Percentiles rank a stretch among this genome's conserved stretches.
Conservation (phyloP, 2,888 invertebrate species). For the Pyrocoelia pectoralis region DNA sequence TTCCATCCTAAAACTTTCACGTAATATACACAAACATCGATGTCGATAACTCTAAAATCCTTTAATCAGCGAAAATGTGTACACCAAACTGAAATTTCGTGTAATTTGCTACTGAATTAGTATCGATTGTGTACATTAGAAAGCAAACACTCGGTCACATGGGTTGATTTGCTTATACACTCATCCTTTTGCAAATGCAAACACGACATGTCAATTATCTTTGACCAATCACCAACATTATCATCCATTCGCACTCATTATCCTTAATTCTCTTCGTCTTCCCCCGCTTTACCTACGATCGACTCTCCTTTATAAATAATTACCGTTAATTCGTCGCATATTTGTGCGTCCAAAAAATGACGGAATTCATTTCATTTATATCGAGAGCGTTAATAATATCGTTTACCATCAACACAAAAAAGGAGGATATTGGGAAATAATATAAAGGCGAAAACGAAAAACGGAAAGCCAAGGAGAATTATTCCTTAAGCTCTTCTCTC, state of each 20-base stretch:
- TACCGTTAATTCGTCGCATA: conserved; percentile 32
- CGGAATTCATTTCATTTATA: background rate
- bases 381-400: conserved; percentile 13
- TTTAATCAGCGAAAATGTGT: conserved; percentile 33
- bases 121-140: conserved; percentile 53
- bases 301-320: conserved; percentile 28
- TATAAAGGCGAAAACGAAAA: conserved; percentile 26
- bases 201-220: conserved; percentile 56
- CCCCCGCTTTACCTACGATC: background rate
- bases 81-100: conserved; percentile 28
- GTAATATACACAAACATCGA: conserved; percentile 12
- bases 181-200: conserved; percentile 56
- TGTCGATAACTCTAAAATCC: conserved; percentile 29
- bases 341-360: conserved; percentile 16
- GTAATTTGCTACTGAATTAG: conserved; percentile 51
- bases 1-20: background rate
- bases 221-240: conserved; percentile 23
- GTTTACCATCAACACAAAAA: conserved; percentile 23
- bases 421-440: conserved; percentile 30
- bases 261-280: conserved; percentile 10
- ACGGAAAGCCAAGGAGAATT: conserved; percentile 35
- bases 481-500: conserved; percentile 33
- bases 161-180: conserved; percentile 54
- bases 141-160: conserved; percentile 44
- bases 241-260: conserved; percentile 10